Evolutionary conservation across 1,140 invertebrate genomes (phyloP), one percentile per base, ranked within the genome.

Genomic region (Wiebesia pumilae): DNA sequence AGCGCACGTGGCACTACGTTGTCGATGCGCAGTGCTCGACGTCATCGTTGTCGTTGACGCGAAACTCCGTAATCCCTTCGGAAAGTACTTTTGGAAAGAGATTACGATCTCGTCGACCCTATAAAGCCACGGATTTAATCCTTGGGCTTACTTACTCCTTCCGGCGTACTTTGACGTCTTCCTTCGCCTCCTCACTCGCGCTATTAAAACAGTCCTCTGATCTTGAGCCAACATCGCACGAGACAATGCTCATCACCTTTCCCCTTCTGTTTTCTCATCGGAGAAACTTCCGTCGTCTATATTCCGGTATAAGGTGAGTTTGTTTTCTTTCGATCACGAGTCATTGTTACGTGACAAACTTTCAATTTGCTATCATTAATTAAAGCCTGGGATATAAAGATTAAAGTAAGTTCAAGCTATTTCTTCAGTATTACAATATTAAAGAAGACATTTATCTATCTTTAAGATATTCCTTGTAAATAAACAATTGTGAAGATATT

Each of bases 181-280:
- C 73, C 85, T 77, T 21, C 27, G 38, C 58, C 47, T 33, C 77
- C 30, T 21, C 77, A 1, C 81, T 65, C n/a, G 81, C 82, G 54
- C 85, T 86, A 86, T 86, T 86, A 86, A 86, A 86, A 86, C 73
- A 82, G 24, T 75, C 84, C 33, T 78, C 80, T 81, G 80, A 86
- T 86, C 79, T 81, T 81, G 38, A 82, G 84, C 78, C 67, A 85
- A 85, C 78, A 81, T 27, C 27, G 38, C 27, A 24, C 33, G 40
- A 79, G 77, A 38, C 16, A 38, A 58, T n/a, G 19, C n/a, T 3
- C 51, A 62, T 62, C 38, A 27, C 21, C 58, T 78, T 35, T n/a
- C 38, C 43, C 69, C 79, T 67, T 71, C 35, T 84, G 71, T 84
- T 84, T 84, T 84, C 51, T 84, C 82, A 43, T 58, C 82, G 51